phyloP scores from a whole-genome alignment of 2,113 vertebrate species.

The Neomonachus schauinslandi region DNA sequence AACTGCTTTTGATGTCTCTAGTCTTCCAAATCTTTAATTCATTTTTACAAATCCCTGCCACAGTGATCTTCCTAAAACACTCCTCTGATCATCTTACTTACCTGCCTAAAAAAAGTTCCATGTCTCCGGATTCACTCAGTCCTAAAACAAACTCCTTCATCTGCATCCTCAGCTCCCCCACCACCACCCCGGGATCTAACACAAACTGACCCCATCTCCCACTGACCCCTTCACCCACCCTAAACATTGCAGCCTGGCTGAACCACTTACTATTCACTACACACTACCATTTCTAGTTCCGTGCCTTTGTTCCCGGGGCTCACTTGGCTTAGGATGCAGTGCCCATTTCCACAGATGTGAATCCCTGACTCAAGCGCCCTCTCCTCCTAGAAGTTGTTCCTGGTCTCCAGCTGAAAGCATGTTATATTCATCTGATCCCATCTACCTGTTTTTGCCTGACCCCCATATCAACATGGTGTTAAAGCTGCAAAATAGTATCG shows the following conservation, averaged over 20 bases:
- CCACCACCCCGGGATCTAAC: neutral
- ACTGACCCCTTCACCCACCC: neutral
- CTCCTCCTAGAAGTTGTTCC: neutral
- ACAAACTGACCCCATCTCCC: neutral
- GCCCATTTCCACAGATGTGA: neutral
- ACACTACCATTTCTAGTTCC: neutral
- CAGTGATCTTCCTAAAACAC: neutral
- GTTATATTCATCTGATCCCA: neutral
- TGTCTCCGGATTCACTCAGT: rapidly evolving
- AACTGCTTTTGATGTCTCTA: neutral
- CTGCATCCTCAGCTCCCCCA: neutral
- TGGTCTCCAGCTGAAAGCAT: neutral
- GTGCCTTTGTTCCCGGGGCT: neutral
- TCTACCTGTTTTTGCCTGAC: neutral
- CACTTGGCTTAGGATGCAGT: neutral
- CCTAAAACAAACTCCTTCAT: neutral
- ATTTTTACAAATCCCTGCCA: neutral
- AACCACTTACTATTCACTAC: neutral
- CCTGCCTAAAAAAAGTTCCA: neutral
- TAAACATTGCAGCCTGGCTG: neutral
- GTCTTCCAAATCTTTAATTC: neutral
- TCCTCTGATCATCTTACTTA: neutral
- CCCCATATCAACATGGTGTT: neutral
- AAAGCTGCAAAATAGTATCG: neutral
- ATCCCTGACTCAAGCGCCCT: neutral